Evolutionary conservation across 2,888 invertebrate genomes (phyloP).

Genomic region (Hermodice carunculata): DNA sequence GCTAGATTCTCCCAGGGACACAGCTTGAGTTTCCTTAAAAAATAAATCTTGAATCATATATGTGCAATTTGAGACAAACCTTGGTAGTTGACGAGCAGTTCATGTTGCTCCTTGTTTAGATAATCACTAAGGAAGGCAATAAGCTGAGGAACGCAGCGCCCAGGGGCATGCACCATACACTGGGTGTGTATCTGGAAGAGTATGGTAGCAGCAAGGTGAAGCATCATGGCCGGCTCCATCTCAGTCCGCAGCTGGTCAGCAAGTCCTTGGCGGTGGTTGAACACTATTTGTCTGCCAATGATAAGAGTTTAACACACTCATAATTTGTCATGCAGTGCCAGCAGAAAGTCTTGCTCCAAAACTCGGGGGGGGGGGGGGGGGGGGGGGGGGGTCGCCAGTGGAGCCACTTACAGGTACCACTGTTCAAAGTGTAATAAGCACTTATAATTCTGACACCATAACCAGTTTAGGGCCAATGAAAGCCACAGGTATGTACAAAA

Average conservation of each 20-base stretch:
- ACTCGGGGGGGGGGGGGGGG: too few species aligned
- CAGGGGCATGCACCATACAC: conserved; percentile 91
- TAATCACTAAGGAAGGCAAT: conserved; percentile 80
- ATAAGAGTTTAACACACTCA: background rate
- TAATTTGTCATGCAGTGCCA: too few species aligned
- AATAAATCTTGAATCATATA: background rate
- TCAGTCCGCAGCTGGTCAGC: conserved; percentile 80
- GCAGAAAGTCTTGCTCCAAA: too few species aligned
- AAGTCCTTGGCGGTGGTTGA: conserved; percentile 85
- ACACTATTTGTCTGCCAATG: conserved; percentile 77
- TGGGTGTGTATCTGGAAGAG: conserved; percentile 86
- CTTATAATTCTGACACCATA: too few species aligned
- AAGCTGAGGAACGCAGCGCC: conserved; percentile 89
- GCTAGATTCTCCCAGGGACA: too few species aligned
- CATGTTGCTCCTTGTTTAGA: conserved; percentile 77
- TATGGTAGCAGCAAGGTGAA: conserved; percentile 71
- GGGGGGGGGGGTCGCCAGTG: too few species aligned
- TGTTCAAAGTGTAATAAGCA: too few species aligned
- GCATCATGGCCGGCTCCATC: conserved; percentile 61
- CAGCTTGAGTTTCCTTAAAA: background rate
- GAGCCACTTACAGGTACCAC: too few species aligned
- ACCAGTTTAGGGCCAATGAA: too few species aligned
- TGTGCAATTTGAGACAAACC: conserved; percentile 73
- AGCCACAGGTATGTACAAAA: too few species aligned
- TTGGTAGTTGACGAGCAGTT: conserved; percentile 80